phyloP scores from a whole-genome alignment of 2,797 vertebrate genomes.

The Sebastes minor region DNA sequence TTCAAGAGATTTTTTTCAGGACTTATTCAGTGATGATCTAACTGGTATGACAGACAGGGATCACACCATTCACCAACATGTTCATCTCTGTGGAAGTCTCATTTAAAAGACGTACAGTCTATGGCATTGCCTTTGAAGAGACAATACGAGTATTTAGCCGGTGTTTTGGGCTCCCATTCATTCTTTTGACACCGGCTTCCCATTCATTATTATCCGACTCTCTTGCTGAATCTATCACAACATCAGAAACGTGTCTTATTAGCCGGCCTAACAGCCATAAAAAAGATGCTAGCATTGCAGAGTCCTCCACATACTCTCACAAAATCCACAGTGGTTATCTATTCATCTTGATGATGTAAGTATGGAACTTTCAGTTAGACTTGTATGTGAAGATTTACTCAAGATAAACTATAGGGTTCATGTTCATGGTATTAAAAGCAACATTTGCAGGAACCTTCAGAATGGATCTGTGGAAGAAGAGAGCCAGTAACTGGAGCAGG shows the following conservation, averaged over 20 bases:
- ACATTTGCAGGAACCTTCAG: constrained; percentile 87
- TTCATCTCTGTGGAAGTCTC: background rate
- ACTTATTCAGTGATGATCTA: background rate
- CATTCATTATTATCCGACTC: background rate
- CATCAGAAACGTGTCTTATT: background rate
- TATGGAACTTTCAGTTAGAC: background rate
- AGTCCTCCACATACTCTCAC: background rate
- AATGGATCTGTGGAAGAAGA: constrained; percentile 98
- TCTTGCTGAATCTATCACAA: background rate
- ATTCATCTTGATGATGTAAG: background rate
- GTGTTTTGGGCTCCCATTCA: background rate
- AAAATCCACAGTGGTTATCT: background rate
- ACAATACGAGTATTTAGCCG: background rate
- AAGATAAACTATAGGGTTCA: background rate
- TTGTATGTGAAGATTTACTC: background rate
- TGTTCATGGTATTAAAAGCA: background rate
- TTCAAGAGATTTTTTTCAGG: background rate
- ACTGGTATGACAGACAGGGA: background rate
- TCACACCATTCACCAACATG: background rate
- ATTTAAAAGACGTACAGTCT: background rate
- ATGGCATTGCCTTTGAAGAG: background rate
- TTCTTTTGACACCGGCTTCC: background rate
- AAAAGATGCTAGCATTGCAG: background rate
- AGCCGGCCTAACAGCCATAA: background rate
- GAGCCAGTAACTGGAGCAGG: constrained; percentile 92